Evolutionary conservation across 2,797 vertebrate species (phyloP), one percentile per base, ranked within the genome.

Genomic region (Enoplosus armatus): DNA sequence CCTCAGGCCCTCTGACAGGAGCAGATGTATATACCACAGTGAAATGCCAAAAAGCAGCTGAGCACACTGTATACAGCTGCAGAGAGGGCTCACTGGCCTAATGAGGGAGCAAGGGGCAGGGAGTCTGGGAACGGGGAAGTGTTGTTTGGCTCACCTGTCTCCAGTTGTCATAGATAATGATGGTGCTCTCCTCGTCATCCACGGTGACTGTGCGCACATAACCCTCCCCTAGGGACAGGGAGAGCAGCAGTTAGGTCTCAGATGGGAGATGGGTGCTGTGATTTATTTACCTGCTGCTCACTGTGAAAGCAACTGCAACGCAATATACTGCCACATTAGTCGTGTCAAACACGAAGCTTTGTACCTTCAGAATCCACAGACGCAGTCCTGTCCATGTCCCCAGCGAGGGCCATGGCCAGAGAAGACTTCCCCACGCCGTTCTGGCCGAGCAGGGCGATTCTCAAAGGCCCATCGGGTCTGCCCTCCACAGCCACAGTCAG

Each of bases 101-200:
- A 89, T 83, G 62, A 85, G 86, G 71, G 76, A 80, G 50, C 79
- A 61, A 39, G 41, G 70, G 76, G 60, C 66, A 76, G 56, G 70
- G 35, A 61, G 29, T 56, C 54, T 65, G 73, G 53, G 75, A 65
- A 69, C 64, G 0, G 53, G 54, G 56, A 78, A 66, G 79, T 68
- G 83, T 76, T 88, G 85, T 85, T 88, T 76, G 77, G 71, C 93
- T 94, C 82, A 98, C 97, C 96, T 97, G 96, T 92, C 96, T 97
- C 97, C 97, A 97, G 94, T 97, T 97, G 94, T 98, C 97, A 87
- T 96, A 97, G 85, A 98, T 95, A 90, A 97, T 90, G 85, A 98
- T 92, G 86, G 95, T 94, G 80, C 96, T 96, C 65, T 97, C 96
- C 89, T 97, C 96, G 4, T 97, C 96, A 82, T 98, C 97, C 85